Percentiles rank a stretch among this genome's conserved stretches.
phyloP scores from a whole-genome alignment of 2,113 vertebrate genomes.

The Felis catus region F.catus_Fca126_mat1.0 CM031414.1:111520001-111520500 shows the following conservation, averaged over 20 bases:
- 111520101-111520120: too few species aligned
- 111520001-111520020: too few species aligned
- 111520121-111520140: neutral
- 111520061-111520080: too few species aligned
- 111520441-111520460: neutral
- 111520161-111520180: neutral
- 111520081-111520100: too few species aligned
- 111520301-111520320: neutral
- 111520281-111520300: neutral
- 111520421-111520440: neutral
- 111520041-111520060: too few species aligned
- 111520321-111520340: neutral
- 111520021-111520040: too few species aligned
- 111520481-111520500: neutral
- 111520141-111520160: neutral
- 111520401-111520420: neutral
- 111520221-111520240: neutral
- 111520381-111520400: neutral
- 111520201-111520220: neutral
- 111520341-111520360: neutral
- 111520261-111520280: neutral
- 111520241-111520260: neutral
- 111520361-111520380: neutral
- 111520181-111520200: neutral
- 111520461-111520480: conserved; percentile 7